phyloP scores from a whole-genome alignment of 2,113 vertebrate genomes.

The Perca schrenkii region DNA sequence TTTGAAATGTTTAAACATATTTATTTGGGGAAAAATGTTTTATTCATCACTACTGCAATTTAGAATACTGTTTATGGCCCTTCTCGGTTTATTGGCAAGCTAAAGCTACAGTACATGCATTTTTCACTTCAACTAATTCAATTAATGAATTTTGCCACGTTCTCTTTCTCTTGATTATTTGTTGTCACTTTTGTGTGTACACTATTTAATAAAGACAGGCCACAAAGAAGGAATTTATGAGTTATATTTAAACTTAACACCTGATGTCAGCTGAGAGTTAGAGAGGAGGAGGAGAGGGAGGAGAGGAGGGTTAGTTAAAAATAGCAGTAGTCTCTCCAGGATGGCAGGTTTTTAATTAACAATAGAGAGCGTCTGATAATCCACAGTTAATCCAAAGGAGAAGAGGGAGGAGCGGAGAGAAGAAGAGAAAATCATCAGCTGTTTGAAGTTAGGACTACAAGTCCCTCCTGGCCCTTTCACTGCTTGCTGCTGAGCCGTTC shows the following conservation, averaged over 20 bases:
- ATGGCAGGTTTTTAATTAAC: slow-evolving; percentile 83
- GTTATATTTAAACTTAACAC: slow-evolving; percentile 71
- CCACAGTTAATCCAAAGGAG: slow-evolving; percentile 81
- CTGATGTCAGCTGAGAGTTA: slow-evolving; percentile 76
- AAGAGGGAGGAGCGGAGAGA: slow-evolving; percentile 72
- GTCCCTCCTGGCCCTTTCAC: slow-evolving; percentile 73
- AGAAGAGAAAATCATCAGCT: slow-evolving; percentile 74
- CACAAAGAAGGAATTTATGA: slow-evolving; percentile 12
- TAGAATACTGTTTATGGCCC: background rate
- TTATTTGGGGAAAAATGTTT: background rate
- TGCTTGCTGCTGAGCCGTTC: slow-evolving; percentile 64
- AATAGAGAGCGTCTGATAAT: slow-evolving; percentile 82
- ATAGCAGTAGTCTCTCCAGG: slow-evolving; percentile 77
- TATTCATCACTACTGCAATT: slow-evolving; percentile 17
- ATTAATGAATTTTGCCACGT: slow-evolving; percentile 13
- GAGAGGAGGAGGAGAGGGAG: slow-evolving; percentile 42
- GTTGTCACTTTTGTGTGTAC: background rate
- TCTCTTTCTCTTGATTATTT: slow-evolving; percentile 16
- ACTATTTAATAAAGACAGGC: slow-evolving; percentile 30
- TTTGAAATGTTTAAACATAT: slow-evolving; percentile 1
- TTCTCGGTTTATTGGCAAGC: slow-evolving; percentile 7
- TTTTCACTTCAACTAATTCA: slow-evolving; percentile 7
- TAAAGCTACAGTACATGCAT: background rate
- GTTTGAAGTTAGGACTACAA: slow-evolving; percentile 80
- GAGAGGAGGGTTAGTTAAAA: slow-evolving; percentile 72